A percentile compares a stretch with the other conserved stretches of the same genome.
phyloP scores from a whole-genome alignment of 2,113 vertebrate species.

The Nothocercus julius region DNA sequence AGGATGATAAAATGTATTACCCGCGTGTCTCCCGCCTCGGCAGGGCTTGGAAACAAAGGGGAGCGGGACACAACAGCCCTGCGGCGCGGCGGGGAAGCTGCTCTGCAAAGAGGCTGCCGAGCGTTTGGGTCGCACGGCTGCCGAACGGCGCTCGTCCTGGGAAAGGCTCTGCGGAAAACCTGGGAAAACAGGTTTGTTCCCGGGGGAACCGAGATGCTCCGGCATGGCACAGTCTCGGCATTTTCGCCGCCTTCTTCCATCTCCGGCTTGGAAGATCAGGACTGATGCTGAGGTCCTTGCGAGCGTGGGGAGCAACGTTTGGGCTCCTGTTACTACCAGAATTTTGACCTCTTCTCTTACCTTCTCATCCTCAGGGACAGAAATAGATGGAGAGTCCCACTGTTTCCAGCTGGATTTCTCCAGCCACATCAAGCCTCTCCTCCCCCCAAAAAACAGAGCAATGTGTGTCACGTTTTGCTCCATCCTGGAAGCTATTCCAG shows the following conservation, averaged over 20 bases:
- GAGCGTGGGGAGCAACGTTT: not conserved
- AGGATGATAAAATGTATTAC: not conserved
- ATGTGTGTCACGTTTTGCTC: not conserved
- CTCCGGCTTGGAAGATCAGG: not conserved
- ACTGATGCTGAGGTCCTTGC: not conserved
- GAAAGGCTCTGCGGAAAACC: not conserved
- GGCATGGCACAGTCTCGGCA: not conserved
- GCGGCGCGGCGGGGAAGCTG: no score
- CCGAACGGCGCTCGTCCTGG: not conserved
- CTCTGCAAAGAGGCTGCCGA: not conserved
- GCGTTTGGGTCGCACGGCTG: accelerated
- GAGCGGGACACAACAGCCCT: not conserved
- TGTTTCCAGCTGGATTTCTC: not conserved
- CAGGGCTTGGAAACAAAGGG: not conserved
- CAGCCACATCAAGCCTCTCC: not conserved
- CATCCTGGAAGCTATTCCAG: not conserved
- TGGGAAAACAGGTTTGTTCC: not conserved
- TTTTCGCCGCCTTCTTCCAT: not conserved
- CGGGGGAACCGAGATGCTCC: not conserved
- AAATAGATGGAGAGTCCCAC: not conserved
- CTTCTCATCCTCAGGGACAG: not conserved
- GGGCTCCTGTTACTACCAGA: not conserved
- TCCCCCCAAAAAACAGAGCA: not conserved
- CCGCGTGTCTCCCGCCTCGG: not conserved
- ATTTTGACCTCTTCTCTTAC: not conserved